These are phyloP conservation scores for Melanostigma gelatinosum DNA, from an alignment of 2,113 vertebrate species.

Conservation along the genomic window DNA sequence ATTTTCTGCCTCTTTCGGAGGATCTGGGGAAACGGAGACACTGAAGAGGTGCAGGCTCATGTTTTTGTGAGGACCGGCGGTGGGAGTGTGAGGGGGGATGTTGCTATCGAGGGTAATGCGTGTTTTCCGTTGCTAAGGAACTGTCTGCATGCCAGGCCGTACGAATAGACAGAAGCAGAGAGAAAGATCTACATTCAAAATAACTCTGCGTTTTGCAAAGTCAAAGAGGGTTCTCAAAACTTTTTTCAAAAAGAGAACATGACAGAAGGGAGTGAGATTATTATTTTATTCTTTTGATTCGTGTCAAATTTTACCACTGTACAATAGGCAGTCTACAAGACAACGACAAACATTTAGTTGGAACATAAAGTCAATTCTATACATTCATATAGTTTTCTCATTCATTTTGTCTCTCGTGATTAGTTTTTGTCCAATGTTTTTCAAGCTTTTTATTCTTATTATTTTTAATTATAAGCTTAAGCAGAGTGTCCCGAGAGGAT, in stretches of 20 bases:
- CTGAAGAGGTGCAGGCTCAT: conserved; percentile 47
- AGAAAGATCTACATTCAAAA: conserved; percentile 54
- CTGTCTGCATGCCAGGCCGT: conserved; percentile 59
- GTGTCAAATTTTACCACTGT: not conserved
- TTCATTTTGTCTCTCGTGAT: not conserved
- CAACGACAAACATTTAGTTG: not conserved
- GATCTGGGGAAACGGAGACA: conserved; percentile 64
- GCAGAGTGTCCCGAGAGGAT: not conserved
- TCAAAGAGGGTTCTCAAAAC: conserved; percentile 23
- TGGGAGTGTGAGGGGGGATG: conserved; percentile 32
- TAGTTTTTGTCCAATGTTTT: not conserved
- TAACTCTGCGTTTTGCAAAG: conserved; percentile 19
- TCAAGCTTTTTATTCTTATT: not conserved
- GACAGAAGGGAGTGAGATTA: not conserved
- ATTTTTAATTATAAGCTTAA: not conserved
- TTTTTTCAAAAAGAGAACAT: conserved; percentile 18
- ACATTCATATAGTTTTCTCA: not conserved
- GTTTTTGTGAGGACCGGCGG: conserved; percentile 40
- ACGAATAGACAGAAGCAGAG: conserved; percentile 46
- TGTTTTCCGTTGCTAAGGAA: conserved; percentile 76
- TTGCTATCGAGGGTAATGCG: conserved; percentile 59
- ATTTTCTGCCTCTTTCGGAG: conserved; percentile 64
- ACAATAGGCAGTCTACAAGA: not conserved
- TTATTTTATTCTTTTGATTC: not conserved
- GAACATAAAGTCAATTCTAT: not conserved